Conservation (phyloP, 1,140 invertebrate genomes). For the Heliothis virescens region DNA sequence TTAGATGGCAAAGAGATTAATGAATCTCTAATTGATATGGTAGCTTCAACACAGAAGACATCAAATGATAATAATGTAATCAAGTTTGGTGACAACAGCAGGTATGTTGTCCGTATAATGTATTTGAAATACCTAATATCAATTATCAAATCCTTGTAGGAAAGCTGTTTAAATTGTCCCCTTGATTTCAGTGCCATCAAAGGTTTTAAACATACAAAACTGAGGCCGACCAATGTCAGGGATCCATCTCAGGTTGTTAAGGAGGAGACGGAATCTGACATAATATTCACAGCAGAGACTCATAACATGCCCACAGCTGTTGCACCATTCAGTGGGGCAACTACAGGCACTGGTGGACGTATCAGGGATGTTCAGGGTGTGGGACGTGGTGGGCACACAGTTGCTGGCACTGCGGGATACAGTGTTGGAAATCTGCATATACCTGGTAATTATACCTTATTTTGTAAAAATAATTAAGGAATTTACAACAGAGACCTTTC, state of each 20-base stretch:
- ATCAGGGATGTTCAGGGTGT: constrained; percentile 98
- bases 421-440: constrained; percentile 97
- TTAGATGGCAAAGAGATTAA: constrained; percentile 93
- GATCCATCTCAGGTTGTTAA: constrained; percentile 89
- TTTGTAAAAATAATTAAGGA: no score
- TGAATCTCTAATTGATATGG: constrained; percentile 96
- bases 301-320: constrained; percentile 99
- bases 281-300: constrained; percentile 99
- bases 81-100: constrained; percentile 99
- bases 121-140: not conserved
- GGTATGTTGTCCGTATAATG: constrained; percentile 82
- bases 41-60: constrained; percentile 94
- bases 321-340: constrained; percentile 97
- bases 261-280: constrained; percentile 90
- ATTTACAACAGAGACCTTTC: no score
- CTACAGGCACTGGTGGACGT: constrained; percentile 98
- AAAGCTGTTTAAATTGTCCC: no score
- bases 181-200: constrained; percentile 92
- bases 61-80: constrained; percentile 98
- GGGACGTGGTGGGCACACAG: constrained; percentile 95
- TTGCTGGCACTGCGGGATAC: constrained; percentile 98
- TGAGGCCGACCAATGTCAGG: constrained; percentile 88
- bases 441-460: constrained; percentile 88
- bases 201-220: constrained; percentile 91
- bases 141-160: not conserved